Base-by-base conservation (phyloP, 2,113 vertebrate species). In the Ptyas mucosa region DNA sequence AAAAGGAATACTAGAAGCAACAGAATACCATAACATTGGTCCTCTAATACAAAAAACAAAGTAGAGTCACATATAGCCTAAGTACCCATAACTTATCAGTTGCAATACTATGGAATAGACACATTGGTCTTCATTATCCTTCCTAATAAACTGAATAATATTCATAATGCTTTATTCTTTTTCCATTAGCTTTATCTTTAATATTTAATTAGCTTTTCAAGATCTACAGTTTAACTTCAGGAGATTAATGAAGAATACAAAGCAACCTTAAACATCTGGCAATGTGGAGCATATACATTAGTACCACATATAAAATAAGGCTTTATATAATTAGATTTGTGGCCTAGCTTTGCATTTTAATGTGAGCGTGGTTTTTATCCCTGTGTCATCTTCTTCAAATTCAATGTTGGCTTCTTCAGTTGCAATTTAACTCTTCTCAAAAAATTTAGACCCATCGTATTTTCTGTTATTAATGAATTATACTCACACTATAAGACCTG, bases 331-430 rank as follows among this genome's bases (percentile, higher is more conserved):
- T 85, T 93, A 92, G 15, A 94, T 94, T 96, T 94, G 91, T 92
- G 94, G n/a, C 46, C 58, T 43, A 34, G 92, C 91, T 96, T 96
- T 94, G 90, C 90, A 94, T 96, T 95, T 92, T 95, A 95, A 93
- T 85, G 54, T 93, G 89, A 94, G 95, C 94, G 49, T 87, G 93
- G 81, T 93, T 96, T 95, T 89, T 90, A 96, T 94, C 93, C 94
- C 89, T 88, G 51, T 93, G 94, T 93, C 91, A 85, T 94, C 90
- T 89, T 94, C 90, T 92, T 64, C 85, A 89, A 93, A 92, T n/a
- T 94, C 93, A 89, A 55, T 95, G 94, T 90, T 93, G 92, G 29
- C 93, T 96, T 94, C 90, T 39, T 89, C 90, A 34, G 2, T 87
- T 88, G 26, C 54, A 92, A 90, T 90, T 93, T 87, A 94, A 94